phyloP scores from a whole-genome alignment of 2,888 invertebrate species.

The Listrodromus nycthemerus region DNA sequence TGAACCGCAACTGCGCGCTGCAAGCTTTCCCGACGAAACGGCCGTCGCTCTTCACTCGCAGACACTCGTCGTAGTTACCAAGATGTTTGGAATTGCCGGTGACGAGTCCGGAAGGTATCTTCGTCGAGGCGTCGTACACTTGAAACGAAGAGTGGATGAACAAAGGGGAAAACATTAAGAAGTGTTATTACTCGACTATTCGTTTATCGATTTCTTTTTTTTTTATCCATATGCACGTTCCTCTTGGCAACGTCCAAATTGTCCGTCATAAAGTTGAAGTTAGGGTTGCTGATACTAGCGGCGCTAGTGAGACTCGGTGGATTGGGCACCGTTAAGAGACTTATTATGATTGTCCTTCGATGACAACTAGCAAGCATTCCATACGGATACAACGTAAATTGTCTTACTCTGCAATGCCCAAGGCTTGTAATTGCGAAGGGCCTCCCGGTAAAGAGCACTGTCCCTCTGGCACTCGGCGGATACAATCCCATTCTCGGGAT shows the following conservation, averaged over 20 bases:
- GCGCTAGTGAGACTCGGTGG: no score
- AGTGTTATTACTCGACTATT: background rate
- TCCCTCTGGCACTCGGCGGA: constrained; percentile 74
- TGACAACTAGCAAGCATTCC: no score
- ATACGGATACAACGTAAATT: no score
- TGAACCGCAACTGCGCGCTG: constrained; percentile 86
- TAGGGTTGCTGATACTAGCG: no score
- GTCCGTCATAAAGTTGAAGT: no score
- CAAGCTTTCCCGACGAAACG: constrained; percentile 89
- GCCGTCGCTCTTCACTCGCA: constrained; percentile 84
- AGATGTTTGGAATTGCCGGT: constrained; percentile 89
- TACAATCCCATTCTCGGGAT: constrained; percentile 70
- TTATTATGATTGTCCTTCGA: no score
- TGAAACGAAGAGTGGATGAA: constrained; percentile 74
- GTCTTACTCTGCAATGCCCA: constrained; percentile 81
- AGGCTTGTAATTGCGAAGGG: constrained; percentile 73
- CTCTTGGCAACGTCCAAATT: no score
- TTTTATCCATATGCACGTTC: no score
- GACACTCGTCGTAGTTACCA: constrained; percentile 92
- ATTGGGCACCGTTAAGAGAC: no score
- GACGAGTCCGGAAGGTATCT: constrained; percentile 89
- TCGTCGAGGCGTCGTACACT: constrained; percentile 93
- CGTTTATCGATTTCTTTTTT: background rate
- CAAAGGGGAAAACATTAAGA: background rate
- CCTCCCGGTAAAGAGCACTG: constrained; percentile 73